Conservation (phyloP, 1,140 invertebrate species). For the Metopolophium dirhodum region DNA sequence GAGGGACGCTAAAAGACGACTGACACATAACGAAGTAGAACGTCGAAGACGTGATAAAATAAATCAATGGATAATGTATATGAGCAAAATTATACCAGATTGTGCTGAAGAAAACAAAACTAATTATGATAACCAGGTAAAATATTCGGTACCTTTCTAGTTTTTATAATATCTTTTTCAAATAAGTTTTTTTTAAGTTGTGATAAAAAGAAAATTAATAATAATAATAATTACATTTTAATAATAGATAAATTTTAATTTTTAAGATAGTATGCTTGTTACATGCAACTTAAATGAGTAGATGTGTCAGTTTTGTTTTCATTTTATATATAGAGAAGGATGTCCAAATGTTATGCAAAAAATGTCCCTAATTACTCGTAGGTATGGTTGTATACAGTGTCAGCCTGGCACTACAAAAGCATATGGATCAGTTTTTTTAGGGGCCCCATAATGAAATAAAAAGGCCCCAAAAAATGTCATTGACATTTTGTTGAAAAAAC, state of each 20-base stretch:
- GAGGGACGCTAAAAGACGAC: conserved; percentile 66
- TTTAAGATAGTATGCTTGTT: not conserved
- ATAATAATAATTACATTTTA: not conserved
- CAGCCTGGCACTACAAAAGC: too few species aligned
- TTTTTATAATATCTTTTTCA: not conserved
- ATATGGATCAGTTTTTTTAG: too few species aligned
- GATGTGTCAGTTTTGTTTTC: not conserved
- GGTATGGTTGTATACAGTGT: too few species aligned
- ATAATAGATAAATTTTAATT: too few species aligned
- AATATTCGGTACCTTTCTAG: not conserved
- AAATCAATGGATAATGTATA: conserved; percentile 76
- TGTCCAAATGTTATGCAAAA: not conserved
- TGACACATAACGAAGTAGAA: conserved; percentile 70
- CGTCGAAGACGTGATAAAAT: conserved; percentile 72
- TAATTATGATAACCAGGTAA: conserved; percentile 67
- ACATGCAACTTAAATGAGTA: not conserved
- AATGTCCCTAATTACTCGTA: not conserved
- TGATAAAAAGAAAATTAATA: not conserved
- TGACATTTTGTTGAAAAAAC: too few species aligned
- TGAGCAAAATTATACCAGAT: conserved; percentile 71
- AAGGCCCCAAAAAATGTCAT: too few species aligned
- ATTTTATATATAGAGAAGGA: not conserved
- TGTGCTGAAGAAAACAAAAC: conserved; percentile 66
- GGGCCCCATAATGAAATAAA: too few species aligned
- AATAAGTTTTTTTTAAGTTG: not conserved